These are phyloP conservation scores for Drosophila atripex DNA, from an alignment of 2,888 invertebrate genomes.

Conservation along the genomic window DNA sequence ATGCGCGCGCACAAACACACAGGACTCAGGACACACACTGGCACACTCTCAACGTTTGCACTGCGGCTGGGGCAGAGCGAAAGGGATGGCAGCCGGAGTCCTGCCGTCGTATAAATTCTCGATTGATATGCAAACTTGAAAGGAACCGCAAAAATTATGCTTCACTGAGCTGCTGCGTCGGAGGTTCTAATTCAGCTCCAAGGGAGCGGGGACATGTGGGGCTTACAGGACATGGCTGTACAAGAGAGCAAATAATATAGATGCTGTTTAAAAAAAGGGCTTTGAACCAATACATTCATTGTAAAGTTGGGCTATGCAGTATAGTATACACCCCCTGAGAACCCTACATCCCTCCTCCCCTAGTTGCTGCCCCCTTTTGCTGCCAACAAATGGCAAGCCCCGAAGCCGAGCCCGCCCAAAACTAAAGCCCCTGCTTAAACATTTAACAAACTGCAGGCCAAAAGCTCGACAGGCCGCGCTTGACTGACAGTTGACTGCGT, in stretches of 20 bases:
- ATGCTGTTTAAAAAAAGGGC: no score
- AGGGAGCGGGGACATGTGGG: not conserved
- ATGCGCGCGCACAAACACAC: slow-evolving; percentile 66
- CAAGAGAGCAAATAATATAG: no score
- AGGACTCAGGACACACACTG: slow-evolving; percentile 9
- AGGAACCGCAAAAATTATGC: slow-evolving; percentile 82
- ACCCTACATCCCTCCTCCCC: no score
- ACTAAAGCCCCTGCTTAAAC: slow-evolving; percentile 70
- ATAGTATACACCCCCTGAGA: no score
- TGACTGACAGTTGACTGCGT: slow-evolving; percentile 67
- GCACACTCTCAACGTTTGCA: slow-evolving; percentile 58
- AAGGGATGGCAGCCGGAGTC: slow-evolving; percentile 33
- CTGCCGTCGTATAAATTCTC: slow-evolving; percentile 78
- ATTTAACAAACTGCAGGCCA: slow-evolving; percentile 74
- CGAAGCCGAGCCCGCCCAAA: slow-evolving; percentile 35
- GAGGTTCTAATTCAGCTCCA: slow-evolving; percentile 29
- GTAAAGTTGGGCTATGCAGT: no score
- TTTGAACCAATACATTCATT: no score
- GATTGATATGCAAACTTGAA: slow-evolving; percentile 83
- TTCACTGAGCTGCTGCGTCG: slow-evolving; percentile 74
- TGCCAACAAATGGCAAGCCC: slow-evolving; percentile 26
- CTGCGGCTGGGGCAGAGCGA: slow-evolving; percentile 40
- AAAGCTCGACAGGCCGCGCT: slow-evolving; percentile 70
- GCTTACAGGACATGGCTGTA: no score
- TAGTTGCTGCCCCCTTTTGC: not conserved